These are phyloP conservation scores for Dasyornis broadbenti DNA, from an alignment of 2,113 vertebrate species.

Conservation along the genomic window DNA sequence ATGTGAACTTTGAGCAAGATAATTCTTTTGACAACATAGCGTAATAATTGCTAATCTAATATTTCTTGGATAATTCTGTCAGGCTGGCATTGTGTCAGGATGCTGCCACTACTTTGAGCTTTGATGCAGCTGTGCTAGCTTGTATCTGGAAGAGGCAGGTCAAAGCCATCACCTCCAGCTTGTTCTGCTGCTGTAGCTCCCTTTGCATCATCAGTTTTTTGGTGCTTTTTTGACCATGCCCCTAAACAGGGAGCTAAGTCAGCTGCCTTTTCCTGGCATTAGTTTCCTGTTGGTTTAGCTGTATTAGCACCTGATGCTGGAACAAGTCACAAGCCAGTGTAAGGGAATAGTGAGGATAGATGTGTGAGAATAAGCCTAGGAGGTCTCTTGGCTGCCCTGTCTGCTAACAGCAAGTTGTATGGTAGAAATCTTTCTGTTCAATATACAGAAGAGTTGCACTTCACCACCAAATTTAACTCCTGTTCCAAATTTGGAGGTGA, in stretches of 20 bases:
- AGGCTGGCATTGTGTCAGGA: neutral
- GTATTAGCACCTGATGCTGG: neutral
- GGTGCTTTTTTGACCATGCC: neutral
- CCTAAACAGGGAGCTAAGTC: neutral
- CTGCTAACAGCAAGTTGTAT: neutral
- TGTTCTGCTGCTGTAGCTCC: neutral
- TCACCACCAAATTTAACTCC: neutral
- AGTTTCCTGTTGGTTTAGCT: neutral
- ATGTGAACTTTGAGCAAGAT: neutral
- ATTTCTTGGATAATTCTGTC: neutral
- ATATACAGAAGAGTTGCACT: neutral
- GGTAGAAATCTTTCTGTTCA: neutral
- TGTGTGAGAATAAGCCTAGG: neutral
- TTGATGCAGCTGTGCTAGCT: neutral
- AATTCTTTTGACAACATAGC: neutral
- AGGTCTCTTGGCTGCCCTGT: neutral
- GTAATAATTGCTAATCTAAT: neutral
- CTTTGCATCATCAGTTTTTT: neutral
- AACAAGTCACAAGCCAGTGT: neutral
- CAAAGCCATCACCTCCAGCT: neutral
- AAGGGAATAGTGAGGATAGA: neutral
- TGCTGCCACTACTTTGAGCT: neutral
- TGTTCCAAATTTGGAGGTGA: neutral
- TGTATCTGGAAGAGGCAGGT: neutral
- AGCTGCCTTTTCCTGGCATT: neutral